Evolutionary conservation across 2,797 vertebrate genomes (phyloP).

Genomic region (Phoebastria nigripes): DNA sequence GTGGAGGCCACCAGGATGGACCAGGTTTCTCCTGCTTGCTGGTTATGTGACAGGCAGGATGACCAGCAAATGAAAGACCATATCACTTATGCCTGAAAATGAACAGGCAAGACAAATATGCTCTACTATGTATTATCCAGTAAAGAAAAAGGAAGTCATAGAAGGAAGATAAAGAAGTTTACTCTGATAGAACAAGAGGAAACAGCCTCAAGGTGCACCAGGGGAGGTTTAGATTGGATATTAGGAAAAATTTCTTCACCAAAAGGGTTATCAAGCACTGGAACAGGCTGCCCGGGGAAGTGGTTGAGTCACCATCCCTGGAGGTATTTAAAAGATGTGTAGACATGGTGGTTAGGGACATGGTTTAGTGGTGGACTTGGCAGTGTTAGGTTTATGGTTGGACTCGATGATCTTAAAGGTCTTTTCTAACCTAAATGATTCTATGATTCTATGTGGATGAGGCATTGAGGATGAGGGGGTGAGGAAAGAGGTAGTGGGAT

Average conservation of each 20-base stretch:
- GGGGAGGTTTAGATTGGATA: background rate
- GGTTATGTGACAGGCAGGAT: background rate
- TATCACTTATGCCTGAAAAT: background rate
- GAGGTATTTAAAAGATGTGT: background rate
- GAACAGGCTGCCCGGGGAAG: background rate
- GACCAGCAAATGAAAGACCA: rapidly evolving
- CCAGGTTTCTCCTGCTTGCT: background rate
- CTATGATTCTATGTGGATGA: background rate
- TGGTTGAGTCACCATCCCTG: background rate
- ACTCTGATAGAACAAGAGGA: background rate
- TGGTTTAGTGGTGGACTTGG: background rate
- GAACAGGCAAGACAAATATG: background rate
- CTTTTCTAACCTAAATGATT: background rate
- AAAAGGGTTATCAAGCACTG: background rate
- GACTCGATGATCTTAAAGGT: background rate
- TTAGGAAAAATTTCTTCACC: background rate
- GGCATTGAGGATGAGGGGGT: background rate
- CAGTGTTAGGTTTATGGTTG: background rate
- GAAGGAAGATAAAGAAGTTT: background rate
- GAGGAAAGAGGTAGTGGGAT: background rate
- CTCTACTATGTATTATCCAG: background rate
- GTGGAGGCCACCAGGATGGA: background rate
- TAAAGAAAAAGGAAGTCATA: background rate
- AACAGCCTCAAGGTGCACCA: background rate
- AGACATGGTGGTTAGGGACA: background rate